A percentile compares a stretch with the other conserved stretches of the same genome.
phyloP scores from a whole-genome alignment of 2,888 invertebrate genomes.

The Ditula angustiorana region DNA sequence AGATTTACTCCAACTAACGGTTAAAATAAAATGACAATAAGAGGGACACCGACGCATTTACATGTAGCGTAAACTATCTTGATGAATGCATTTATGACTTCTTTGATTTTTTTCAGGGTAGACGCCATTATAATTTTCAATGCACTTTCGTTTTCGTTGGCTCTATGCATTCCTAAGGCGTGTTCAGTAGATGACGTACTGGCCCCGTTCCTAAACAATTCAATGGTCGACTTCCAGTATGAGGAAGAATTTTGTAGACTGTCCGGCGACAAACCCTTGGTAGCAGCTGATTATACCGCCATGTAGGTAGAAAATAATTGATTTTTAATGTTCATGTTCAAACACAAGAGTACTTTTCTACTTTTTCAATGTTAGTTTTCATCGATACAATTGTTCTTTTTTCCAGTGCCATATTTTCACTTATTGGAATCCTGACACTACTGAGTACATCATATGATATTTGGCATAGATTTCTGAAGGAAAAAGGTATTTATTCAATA shows the following conservation, averaged over 20 bases:
- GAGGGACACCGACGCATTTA: too few relatives aligned
- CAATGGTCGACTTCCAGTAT: constrained; percentile 45
- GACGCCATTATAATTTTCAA: constrained; percentile 10
- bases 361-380: too few relatives aligned
- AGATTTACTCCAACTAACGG: too few relatives aligned
- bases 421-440: constrained; percentile 30
- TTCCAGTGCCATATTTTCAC: constrained; percentile 56
- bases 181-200: constrained; percentile 51
- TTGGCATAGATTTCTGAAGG: background rate
- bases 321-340: background rate
- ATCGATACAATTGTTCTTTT: constrained; percentile 2
- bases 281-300: constrained; percentile 49
- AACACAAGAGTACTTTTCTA: background rate
- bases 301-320: constrained; percentile 45
- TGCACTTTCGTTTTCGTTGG: constrained; percentile 41
- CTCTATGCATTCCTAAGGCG: constrained; percentile 55
- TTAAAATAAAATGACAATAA: too few relatives aligned
- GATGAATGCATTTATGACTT: too few relatives aligned
- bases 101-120: background rate
- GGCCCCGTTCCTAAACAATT: constrained; percentile 45
- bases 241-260: constrained; percentile 51
- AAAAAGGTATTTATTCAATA: background rate
- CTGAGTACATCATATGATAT: constrained; percentile 28
- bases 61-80: too few relatives aligned
- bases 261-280: constrained; percentile 54